A percentile compares a stretch with the other conserved stretches of the same genome.
Evolutionary conservation across 2,113 vertebrate genomes (phyloP).

Genomic region (Nothoprocta perdicaria): DNA sequence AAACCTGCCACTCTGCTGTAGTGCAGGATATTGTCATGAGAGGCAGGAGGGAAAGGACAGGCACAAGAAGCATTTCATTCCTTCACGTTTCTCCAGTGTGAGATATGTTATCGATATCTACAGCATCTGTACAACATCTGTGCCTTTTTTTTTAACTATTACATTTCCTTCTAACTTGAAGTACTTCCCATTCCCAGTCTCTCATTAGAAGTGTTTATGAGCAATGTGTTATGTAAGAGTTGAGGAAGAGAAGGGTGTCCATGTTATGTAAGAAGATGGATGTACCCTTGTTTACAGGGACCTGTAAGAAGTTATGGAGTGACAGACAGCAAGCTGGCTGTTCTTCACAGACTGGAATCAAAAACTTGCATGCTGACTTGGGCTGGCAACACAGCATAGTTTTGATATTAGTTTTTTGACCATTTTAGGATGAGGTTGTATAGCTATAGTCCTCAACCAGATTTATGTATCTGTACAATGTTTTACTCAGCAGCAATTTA

Average conservation of each 20-base stretch:
- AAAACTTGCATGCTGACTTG: not conserved
- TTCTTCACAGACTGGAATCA: not conserved
- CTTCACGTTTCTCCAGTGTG: not conserved
- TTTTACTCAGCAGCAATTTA: conserved; percentile 34
- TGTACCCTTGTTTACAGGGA: not conserved
- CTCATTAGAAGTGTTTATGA: not conserved
- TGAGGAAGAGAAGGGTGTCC: conserved; percentile 12
- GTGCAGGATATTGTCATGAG: not conserved
- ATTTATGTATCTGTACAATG: not conserved
- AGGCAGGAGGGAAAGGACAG: not conserved
- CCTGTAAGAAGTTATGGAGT: not conserved
- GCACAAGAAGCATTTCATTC: not conserved
- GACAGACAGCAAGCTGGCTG: not conserved
- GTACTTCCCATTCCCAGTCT: not conserved
- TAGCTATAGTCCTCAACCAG: not conserved
- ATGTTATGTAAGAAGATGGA: not conserved
- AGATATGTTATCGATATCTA: not conserved
- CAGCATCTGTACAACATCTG: not conserved
- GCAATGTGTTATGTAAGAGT: not conserved
- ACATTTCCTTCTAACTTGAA: not conserved
- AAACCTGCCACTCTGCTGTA: not conserved
- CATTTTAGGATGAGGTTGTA: not conserved
- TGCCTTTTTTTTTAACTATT: not conserved
- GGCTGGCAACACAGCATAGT: not conserved
- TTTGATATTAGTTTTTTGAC: not conserved